These are phyloP conservation scores for Bathynomus jamesi DNA, from an alignment of 1,140 invertebrate genomes.

Conservation along the genomic window DNA sequence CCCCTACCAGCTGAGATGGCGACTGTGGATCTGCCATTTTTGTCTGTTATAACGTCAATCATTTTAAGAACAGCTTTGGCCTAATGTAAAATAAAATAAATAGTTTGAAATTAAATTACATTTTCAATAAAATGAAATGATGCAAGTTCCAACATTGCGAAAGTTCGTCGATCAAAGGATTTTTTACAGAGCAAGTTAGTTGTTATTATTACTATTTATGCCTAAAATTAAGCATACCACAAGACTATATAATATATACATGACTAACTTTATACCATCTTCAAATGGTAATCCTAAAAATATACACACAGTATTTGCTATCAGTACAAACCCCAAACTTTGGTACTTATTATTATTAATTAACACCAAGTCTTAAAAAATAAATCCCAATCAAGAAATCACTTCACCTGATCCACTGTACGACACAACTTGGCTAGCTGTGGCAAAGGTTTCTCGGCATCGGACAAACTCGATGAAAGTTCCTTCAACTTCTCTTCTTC, in stretches of 20 bases:
- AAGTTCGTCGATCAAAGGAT: background rate
- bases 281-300: background rate
- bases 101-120: background rate
- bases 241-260: background rate
- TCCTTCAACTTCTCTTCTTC: slow-evolving; percentile 46
- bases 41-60: slow-evolving; percentile 93
- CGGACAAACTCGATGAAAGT: slow-evolving; percentile 69
- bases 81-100: slow-evolving; percentile 41
- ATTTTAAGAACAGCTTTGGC: slow-evolving; percentile 86
- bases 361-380: background rate
- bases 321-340: background rate
- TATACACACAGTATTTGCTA: background rate
- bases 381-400: background rate
- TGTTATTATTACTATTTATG: background rate
- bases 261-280: background rate
- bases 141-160: no score
- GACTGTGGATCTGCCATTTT: slow-evolving; percentile 77
- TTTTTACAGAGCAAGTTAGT: background rate
- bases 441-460: slow-evolving; percentile 78
- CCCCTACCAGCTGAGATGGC: slow-evolving; percentile 93
- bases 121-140: background rate
- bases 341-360: background rate
- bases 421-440: slow-evolving; percentile 79
- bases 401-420: slow-evolving; percentile 81
- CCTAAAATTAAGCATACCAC: background rate